phyloP scores from a whole-genome alignment of 2,113 vertebrate genomes.

The Thryonomys swinderianus region DNA sequence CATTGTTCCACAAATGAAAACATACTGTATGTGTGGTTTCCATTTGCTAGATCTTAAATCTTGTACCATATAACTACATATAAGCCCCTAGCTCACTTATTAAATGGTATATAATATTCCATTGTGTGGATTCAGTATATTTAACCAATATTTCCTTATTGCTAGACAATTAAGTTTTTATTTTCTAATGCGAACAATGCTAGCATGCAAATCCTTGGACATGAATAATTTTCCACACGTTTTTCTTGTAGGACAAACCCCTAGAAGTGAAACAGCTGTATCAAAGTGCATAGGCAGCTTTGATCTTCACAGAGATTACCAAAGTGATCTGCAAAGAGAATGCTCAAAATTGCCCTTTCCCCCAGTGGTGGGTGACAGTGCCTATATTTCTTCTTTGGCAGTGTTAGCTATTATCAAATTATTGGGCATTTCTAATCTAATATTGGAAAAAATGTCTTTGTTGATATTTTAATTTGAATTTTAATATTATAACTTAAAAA shows the following conservation, averaged over 20 bases:
- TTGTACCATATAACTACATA: not conserved
- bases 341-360: not conserved
- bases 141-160: constrained; percentile 24
- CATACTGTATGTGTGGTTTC: not conserved
- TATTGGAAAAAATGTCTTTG: not conserved
- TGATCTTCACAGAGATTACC: not conserved
- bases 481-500: constrained; percentile 46
- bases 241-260: not conserved
- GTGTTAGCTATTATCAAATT: not conserved
- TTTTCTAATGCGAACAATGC: not conserved
- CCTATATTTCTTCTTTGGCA: constrained; percentile 2
- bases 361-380: not conserved
- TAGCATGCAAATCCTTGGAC: not conserved
- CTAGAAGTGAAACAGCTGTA: not conserved
- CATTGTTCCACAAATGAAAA: not conserved
- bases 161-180: not conserved
- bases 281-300: not conserved
- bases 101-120: not conserved
- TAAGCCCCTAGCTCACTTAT: not conserved
- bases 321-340: constrained; percentile 19
- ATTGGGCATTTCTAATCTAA: constrained; percentile 13
- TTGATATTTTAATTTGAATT: constrained; percentile 46
- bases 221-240: not conserved
- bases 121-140: not conserved
- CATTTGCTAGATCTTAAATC: not conserved